Base-by-base conservation (phyloP, 2,113 vertebrate species). In the Leucopternis melanops region DNA sequence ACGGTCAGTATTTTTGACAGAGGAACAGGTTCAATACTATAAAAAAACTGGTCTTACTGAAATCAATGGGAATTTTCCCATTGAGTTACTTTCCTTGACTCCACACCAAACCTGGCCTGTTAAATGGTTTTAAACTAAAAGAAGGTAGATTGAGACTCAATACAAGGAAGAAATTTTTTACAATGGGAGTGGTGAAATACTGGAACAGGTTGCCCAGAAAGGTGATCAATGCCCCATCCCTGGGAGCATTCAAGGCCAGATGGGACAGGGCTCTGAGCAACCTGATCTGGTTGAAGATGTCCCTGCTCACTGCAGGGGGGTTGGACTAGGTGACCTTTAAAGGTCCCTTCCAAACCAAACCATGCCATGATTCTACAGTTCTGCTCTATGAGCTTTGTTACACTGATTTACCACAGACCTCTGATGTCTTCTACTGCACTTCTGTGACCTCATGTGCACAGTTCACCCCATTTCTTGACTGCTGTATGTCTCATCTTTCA, bases 261-360 rank as follows among this genome's bases (percentile, higher is more conserved):
- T 0, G 75, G 77, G 42, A 13, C 2, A 6, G 21, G 25, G 16
- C 71, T 62, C 15, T 27, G 78, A 80, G 66, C 55, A 44, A 0
- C 49, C 31, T 80, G 38, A 4, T n/a, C 15, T 2, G 0, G 23
- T 23, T 22, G 38, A 5, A 63, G 40, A 3, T 52, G 44, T n/a
- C 63, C 61, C 72, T 74, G 34, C 31, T 38, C 10, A 38, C 10
- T 10, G 38, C 10, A 38, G 40, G 29, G 5, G 10, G 5, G 1
- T 7, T 66, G 77, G 14, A 7, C 4, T 7, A 13, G 18, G 0
- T 5, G 1, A 1, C 3, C 11, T 69, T n/a, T 8, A 2, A 21
- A 52, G 29, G 5, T 66, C 45, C 26, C 7, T 90, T 52, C 47
- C 23, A 23, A 23, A 11, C 17, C 57, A 42, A 38, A 16, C 5